These are phyloP conservation scores for Cacoxenus indagator DNA, from an alignment of 2,888 invertebrate species.

Conservation along the genomic window DNA sequence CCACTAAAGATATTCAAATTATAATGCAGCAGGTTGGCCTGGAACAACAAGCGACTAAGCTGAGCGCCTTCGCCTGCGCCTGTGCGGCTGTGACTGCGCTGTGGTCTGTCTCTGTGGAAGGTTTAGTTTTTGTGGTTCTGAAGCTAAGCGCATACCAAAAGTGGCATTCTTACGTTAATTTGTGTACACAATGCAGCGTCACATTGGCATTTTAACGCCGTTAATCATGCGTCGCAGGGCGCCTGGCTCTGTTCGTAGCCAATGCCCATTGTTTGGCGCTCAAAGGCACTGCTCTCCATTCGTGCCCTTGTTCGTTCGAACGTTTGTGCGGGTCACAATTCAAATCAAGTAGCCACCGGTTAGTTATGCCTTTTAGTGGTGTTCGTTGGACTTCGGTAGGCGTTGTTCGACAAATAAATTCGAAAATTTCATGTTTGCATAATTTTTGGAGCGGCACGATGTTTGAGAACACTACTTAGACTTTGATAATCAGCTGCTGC, in stretches of 20 bases:
- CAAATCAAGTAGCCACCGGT: not conserved
- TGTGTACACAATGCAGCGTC: slow-evolving; percentile 67
- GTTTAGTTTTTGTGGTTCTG: too few species aligned
- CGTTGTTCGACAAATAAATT: not conserved
- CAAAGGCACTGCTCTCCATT: not conserved
- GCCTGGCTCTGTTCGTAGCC: slow-evolving; percentile 36
- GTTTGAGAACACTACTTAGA: too few species aligned
- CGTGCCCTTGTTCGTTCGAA: not conserved
- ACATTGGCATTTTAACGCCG: slow-evolving; percentile 69
- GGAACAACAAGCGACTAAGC: not conserved
- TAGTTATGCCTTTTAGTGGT: not conserved
- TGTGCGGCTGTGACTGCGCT: too few species aligned
- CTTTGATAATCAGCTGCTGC: too few species aligned
- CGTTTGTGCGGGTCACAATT: not conserved
- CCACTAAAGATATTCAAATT: slow-evolving; percentile 67
- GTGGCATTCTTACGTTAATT: slow-evolving; percentile 50
- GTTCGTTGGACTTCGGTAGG: not conserved
- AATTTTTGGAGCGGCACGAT: too few species aligned
- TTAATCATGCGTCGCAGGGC: slow-evolving; percentile 67
- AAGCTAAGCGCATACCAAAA: too few species aligned
- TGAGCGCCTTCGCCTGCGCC: not conserved
- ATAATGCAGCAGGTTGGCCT: slow-evolving; percentile 44
- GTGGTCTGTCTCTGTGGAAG: too few species aligned
- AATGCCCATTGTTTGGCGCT: not conserved
- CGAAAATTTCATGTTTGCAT: too few species aligned